Percentiles rank a stretch among this genome's conserved stretches.
phyloP scores from a whole-genome alignment of 2,113 vertebrate species.

The Calypte anna region DNA sequence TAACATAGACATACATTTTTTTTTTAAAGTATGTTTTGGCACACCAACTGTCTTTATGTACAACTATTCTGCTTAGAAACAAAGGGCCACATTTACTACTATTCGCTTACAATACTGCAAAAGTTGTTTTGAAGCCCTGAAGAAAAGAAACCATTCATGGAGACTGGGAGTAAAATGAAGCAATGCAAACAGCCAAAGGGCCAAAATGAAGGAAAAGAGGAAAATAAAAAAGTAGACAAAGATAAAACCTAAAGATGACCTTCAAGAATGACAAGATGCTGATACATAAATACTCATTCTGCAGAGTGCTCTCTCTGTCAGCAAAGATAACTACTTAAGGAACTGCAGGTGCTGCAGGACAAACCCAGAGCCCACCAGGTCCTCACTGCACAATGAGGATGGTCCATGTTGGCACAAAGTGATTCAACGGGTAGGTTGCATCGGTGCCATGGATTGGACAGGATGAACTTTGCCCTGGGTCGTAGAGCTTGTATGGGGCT shows the following conservation, averaged over 20 bases:
- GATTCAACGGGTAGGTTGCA: background rate
- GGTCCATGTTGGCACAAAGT: too few species aligned
- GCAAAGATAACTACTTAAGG: background rate
- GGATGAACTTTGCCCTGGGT: background rate
- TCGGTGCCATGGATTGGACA: accelerated
- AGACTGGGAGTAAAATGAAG: background rate
- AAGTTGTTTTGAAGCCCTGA: background rate
- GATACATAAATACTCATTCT: background rate
- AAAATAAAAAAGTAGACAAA: background rate
- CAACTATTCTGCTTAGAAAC: background rate
- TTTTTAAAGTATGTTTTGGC: background rate
- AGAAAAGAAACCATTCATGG: background rate
- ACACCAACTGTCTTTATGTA: background rate
- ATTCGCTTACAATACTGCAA: background rate
- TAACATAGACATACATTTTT: background rate
- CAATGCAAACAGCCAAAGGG: background rate
- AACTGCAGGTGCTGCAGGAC: background rate
- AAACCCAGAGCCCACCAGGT: background rate
- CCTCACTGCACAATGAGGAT: background rate
- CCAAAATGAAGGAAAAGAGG: background rate
- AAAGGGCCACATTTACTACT: background rate
- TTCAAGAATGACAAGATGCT: background rate
- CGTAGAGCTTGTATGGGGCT: background rate
- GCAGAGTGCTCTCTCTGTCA: background rate
- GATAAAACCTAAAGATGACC: background rate